Evolutionary conservation across 53 echinoderm and acorn worm genomes (phyloP), one percentile per base, ranked within the genome.

Genomic region (Antedon mediterranea): DNA sequence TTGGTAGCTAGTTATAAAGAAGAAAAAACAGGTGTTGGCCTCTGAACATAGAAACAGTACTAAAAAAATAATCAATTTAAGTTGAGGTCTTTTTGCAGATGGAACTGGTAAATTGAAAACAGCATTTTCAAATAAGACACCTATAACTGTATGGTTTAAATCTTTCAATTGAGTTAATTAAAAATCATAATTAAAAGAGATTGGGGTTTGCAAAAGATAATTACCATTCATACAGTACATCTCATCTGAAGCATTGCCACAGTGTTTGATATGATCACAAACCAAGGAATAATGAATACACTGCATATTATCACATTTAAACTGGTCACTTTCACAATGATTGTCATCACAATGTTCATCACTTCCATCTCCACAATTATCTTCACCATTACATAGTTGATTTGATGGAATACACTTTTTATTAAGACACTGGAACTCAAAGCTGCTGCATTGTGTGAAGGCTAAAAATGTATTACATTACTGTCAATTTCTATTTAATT

Each of bases 181-280:
- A n/a, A n/a, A n/a, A n/a, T n/a, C n/a, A n/a, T n/a, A n/a, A n/a
- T n/a, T n/a, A n/a, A n/a, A n/a, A n/a, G n/a, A n/a, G n/a, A n/a
- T n/a, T n/a, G n/a, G n/a, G n/a, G n/a, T n/a, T n/a, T n/a, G n/a
- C n/a, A n/a, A n/a, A n/a, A n/a, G n/a, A n/a, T n/a, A n/a, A n/a
- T 23, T 57, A 57, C 57, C 7, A 57, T 57, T 23, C 85, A 87
- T 79, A 93, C 93, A 93, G 26, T 84, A 23, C 37, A 76, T 80
- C 78, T 93, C 93, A 78, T 93, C 92, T 0, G 92, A 89, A 14
- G 84, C 86, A 29, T 92, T 82, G 30, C 71, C 27, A 27, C 88
- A 87, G 32, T 87, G 86, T 32, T 78, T 23, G 31, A 76, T 73
- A 31, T 83, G 77, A 71, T 89, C 89, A 81, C 89, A 89, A 28